A percentile compares a stretch with the other conserved stretches of the same genome.
Evolutionary conservation across 2,888 invertebrate genomes (phyloP).

Genomic region (Cerceris ruficornis): DNA sequence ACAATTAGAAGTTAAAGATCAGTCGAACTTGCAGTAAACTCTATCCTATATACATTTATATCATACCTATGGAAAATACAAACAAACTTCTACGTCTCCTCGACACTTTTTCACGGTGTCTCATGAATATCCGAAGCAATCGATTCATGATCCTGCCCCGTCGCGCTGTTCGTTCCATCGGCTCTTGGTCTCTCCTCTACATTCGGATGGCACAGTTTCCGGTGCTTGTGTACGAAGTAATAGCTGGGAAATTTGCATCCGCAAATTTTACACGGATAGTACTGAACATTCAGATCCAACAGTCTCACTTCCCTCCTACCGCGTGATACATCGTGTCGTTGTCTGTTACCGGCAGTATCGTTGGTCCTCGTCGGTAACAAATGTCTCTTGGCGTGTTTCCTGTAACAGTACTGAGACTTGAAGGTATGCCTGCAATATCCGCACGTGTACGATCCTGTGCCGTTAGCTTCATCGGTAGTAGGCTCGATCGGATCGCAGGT

Average conservation of each 20-base stretch:
- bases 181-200: slow-evolving; percentile 73
- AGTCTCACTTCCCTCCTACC: slow-evolving; percentile 84
- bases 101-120: slow-evolving; percentile 23
- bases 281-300: slow-evolving; percentile 91
- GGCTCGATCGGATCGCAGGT: slow-evolving; percentile 72
- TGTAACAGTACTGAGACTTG: slow-evolving; percentile 93
- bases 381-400: slow-evolving; percentile 87
- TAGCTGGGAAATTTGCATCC: slow-evolving; percentile 96
- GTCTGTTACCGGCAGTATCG: slow-evolving; percentile 28
- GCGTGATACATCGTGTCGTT: slow-evolving; percentile 56
- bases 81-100: not conserved
- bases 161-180: slow-evolving; percentile 64
- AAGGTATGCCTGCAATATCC: slow-evolving; percentile 91
- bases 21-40: too few relatives aligned
- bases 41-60: not conserved
- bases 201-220: slow-evolving; percentile 92
- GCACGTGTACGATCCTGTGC: slow-evolving; percentile 84
- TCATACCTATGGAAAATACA: not conserved
- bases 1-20: too few relatives aligned
- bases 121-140: slow-evolving; percentile 41
- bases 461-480: slow-evolving; percentile 58
- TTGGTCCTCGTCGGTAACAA: slow-evolving; percentile 70
- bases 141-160: slow-evolving; percentile 39
- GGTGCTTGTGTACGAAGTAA: slow-evolving; percentile 96
- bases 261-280: slow-evolving; percentile 96